Base-by-base conservation (phyloP, 2,797 vertebrate genomes). In the Gymnocypris eckloni region DNA sequence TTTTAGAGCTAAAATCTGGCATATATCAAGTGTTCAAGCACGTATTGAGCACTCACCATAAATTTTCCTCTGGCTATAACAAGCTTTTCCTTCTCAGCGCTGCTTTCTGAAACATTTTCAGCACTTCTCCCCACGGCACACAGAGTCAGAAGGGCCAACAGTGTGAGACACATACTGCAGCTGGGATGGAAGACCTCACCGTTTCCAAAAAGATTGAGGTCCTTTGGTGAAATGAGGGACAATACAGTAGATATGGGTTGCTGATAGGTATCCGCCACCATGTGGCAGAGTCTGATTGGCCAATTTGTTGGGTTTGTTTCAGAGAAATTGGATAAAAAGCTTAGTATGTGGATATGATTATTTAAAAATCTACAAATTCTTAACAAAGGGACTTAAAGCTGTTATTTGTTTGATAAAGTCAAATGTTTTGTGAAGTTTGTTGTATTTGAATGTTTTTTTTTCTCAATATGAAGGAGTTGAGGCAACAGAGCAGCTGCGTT, bases 401-500 rank as follows among this genome's bases (percentile, higher is more conserved):
- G 28, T 16, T 54, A 7, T 15, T 61, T 83, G 4, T 50, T 64
- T 39, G 20, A 25, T 20, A 0, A 33, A n/a, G 12, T 41, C 5
- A 18, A 28, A 69, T 22, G 4, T 48, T 6, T 70, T 78, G 1
- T 66, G 16, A 64, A 39, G 18, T 50, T 54, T 25, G n/a, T 50
- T 37, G 61, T 18, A 45, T 28, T 59, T 77, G 0, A 50, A 59
- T 6, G 3, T 10, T 52, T n/a, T 5, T 54, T 39, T 82, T 64
- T 18, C 12, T 77, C 41, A 61, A 0, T 22, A 43, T 25, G 8
- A 59, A 41, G 37, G 20, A 41, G 13, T n/a, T 52, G 22, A 45
- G 41, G 20, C 84, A 73, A 43, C 69, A 13, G 83, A 86, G 52
- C 95, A 95, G 90, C 92, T 95, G 94, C 1, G 15, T 59, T 77